phyloP scores from a whole-genome alignment of 1,140 invertebrate species.

The Panulirus ornatus region DNA sequence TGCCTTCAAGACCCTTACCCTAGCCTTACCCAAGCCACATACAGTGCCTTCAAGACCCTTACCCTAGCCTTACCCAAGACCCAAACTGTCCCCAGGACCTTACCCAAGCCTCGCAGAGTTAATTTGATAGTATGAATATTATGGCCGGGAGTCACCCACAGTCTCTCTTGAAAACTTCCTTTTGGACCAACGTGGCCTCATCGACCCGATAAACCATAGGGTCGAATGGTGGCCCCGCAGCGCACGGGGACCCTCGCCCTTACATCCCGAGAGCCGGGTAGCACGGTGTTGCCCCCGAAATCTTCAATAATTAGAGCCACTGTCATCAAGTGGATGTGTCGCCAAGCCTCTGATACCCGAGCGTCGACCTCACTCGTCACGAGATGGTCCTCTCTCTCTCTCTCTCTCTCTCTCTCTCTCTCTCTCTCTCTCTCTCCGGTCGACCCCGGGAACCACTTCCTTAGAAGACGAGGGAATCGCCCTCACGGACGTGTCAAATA shows the following conservation, averaged over 20 bases:
- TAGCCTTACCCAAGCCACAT: neutral
- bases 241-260: neutral
- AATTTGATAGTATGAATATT: conserved; percentile 61
- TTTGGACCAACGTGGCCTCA: neutral
- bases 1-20: neutral
- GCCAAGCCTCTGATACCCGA: conserved; percentile 33
- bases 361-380: conserved; percentile 29
- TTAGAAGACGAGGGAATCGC: neutral
- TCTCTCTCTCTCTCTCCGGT: no score
- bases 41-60: neutral
- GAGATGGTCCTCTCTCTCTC: neutral
- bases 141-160: conserved; percentile 37
- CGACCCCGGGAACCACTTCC: neutral
- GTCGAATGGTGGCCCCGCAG: neutral
- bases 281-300: conserved; percentile 12
- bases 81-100: neutral
- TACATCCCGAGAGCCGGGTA: neutral
- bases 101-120: conserved; percentile 21
- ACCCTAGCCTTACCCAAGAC: neutral
- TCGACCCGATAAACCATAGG: neutral
- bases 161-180: neutral
- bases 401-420: no score
- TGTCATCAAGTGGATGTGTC: conserved; percentile 64
- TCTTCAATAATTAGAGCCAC: conserved; percentile 62
- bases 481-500: neutral